phyloP scores from a whole-genome alignment of 2,113 vertebrate genomes.

The Saccopteryx bilineata region DNA sequence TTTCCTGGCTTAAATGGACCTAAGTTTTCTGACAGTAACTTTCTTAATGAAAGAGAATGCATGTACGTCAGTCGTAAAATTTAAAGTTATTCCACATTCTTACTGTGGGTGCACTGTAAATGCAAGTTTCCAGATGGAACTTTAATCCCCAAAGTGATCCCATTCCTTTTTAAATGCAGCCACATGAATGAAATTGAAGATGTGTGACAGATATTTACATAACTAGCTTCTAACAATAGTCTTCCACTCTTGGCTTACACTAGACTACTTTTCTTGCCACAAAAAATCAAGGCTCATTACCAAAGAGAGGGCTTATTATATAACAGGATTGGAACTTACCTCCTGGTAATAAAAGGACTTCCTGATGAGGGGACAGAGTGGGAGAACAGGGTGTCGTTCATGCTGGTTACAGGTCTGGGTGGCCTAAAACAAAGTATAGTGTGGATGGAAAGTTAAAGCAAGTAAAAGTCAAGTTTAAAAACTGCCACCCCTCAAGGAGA shows the following conservation, averaged over 20 bases:
- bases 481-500: background rate
- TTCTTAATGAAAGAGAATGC: background rate
- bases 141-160: background rate
- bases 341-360: slow-evolving; percentile 98
- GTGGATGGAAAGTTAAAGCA: background rate
- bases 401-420: slow-evolving; percentile 96
- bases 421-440: slow-evolving; percentile 90
- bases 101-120: background rate
- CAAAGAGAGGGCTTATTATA: background rate
- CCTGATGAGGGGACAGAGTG: slow-evolving; percentile 98
- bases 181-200: slow-evolving; percentile 21
- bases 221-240: slow-evolving; percentile 18
- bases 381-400: slow-evolving; percentile 96
- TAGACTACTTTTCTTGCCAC: background rate
- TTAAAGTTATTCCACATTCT: background rate
- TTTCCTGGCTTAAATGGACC: background rate
- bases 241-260: background rate
- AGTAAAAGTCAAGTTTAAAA: background rate
- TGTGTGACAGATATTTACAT: background rate
- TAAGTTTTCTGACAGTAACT: background rate
- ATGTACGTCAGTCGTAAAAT: background rate
- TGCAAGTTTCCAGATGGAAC: background rate
- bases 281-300: slow-evolving; percentile 46
- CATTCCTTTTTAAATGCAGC: background rate
- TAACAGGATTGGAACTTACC: slow-evolving; percentile 90